These are phyloP conservation scores for Cordylochernes scorpioides DNA, from an alignment of 2,888 invertebrate genomes.

Conservation along the genomic window DNA sequence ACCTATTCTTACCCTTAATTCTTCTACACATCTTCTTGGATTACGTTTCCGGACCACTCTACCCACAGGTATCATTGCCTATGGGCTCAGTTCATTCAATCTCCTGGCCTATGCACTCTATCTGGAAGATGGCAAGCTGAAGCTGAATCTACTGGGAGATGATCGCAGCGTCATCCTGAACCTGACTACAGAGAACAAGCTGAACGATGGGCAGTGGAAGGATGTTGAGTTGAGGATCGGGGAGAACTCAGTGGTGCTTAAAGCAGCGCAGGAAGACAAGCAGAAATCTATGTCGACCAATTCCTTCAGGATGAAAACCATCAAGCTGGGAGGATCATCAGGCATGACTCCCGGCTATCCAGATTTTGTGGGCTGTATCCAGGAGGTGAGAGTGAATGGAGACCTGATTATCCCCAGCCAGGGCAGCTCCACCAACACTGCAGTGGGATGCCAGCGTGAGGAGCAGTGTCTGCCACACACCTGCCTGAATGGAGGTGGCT, in stretches of 20 bases:
- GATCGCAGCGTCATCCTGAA: background rate
- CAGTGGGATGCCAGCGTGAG: conserved; percentile 42
- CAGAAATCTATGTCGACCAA: background rate
- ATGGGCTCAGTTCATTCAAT: too few species aligned
- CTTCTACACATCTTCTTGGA: too few species aligned
- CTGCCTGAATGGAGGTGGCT: conserved; percentile 54
- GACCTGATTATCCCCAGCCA: conserved; percentile 33
- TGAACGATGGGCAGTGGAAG: conserved; percentile 11
- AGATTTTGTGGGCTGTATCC: conserved; percentile 66
- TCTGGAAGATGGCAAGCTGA: conserved; percentile 6
- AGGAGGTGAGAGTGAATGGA: conserved; percentile 62
- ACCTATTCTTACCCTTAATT: conserved; percentile 14
- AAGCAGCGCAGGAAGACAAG: conserved; percentile 1
- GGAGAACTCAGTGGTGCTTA: conserved; percentile 4
- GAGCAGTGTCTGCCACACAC: conserved; percentile 34
- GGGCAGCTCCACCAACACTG: conserved; percentile 7
- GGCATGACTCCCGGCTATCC: conserved; percentile 28
- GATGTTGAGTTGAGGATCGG: conserved; percentile 6
- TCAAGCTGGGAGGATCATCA: background rate
- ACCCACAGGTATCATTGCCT: conserved; percentile 54
- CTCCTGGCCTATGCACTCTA: conserved; percentile 7
- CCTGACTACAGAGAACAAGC: background rate
- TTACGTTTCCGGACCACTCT: conserved; percentile 73
- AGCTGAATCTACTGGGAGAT: conserved; percentile 1
- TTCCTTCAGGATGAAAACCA: background rate